phyloP scores from a whole-genome alignment of 2,888 invertebrate species.

The Caenorhabditis imperialis region DNA sequence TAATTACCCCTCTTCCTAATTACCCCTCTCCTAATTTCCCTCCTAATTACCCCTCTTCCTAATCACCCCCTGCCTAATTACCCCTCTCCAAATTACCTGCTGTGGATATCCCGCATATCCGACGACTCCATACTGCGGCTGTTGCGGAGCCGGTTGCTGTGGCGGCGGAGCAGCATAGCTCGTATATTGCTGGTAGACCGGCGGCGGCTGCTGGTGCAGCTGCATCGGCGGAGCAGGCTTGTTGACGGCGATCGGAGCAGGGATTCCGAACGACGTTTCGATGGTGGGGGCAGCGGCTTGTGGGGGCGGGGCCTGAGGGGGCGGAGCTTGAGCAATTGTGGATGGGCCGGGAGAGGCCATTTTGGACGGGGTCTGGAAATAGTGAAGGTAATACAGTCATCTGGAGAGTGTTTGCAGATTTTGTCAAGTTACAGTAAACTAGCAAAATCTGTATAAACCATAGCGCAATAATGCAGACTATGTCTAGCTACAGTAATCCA shows the following conservation, averaged over 20 bases:
- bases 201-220: conserved; percentile 6
- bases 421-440: too few species aligned
- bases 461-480: too few species aligned
- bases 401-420: too few species aligned
- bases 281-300: not conserved
- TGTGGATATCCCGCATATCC: conserved; percentile 6
- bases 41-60: too few species aligned
- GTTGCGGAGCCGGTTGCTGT: conserved; percentile 8
- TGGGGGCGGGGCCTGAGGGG: not conserved
- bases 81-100: not conserved
- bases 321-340: not conserved
- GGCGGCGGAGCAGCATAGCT: conserved; percentile 12
- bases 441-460: too few species aligned
- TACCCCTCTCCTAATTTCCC: too few species aligned
- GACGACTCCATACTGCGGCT: not conserved
- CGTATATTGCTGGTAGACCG: not conserved
- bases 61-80: not conserved
- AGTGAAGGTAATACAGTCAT: too few species aligned
- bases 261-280: conserved; percentile 17
- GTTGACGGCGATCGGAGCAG: conserved; percentile 15
- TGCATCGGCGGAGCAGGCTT: not conserved
- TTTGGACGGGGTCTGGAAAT: not conserved
- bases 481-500: too few species aligned
- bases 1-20: too few species aligned
- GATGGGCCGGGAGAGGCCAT: not conserved